Evolutionary conservation across 2,888 invertebrate species (phyloP), one percentile per base, ranked within the genome.

Genomic region (Plagiodera versicolora): DNA sequence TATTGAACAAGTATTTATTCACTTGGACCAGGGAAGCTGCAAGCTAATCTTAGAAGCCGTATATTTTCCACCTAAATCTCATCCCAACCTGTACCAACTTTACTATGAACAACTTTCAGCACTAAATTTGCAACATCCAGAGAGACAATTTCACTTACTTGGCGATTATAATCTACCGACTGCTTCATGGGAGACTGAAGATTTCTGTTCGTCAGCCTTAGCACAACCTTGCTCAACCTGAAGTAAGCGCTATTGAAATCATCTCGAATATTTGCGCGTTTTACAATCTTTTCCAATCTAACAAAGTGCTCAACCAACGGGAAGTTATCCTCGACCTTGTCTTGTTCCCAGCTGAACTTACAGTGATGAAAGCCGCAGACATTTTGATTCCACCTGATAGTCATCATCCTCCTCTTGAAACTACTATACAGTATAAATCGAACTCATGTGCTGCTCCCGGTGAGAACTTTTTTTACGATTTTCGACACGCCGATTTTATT

Each of bases 381-480:
- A 39, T 52, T 16, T 52, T 52, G 17, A 52, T 52, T 19, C 39
- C 39, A 14, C 47, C 47, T 47, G 47, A 47, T 16, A 28, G 5
- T 6, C 28, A 28, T 30, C n/a, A 30, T 14, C 2, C 46, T 4
- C 47, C 18, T 18, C 1, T 20, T 0, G 47, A 47, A 47, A 18
- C 18, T 47, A 19, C 1, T 20, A 6, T 47, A 17, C 19, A 3
- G n/a, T n/a, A n/a, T n/a, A n/a, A n/a, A n/a, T n/a, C n/a, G n/a
- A n/a, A n/a, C n/a, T n/a, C n/a, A n/a, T n/a, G n/a, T n/a, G n/a
- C n/a, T n/a, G n/a, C n/a, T n/a, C n/a, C n/a, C n/a, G n/a, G n/a
- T n/a, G n/a, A n/a, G n/a, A n/a, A n/a, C n/a, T n/a, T n/a, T n/a
- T n/a, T n/a, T n/a, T n/a, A n/a, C n/a, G n/a, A n/a, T n/a, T n/a